These are phyloP conservation scores for Unio delphinus DNA, from an alignment of 2,888 invertebrate genomes.

Conservation along the genomic window DNA sequence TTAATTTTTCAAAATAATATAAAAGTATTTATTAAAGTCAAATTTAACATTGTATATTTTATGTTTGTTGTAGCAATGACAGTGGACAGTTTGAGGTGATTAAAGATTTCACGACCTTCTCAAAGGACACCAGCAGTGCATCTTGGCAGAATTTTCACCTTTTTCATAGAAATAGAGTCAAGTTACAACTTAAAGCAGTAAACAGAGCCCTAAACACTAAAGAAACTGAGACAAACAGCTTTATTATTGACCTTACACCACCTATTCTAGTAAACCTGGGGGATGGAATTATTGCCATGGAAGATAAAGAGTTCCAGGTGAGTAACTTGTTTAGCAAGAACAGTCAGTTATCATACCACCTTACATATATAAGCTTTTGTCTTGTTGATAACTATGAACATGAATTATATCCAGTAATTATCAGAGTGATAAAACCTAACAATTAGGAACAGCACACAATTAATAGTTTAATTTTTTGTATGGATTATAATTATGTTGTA, in stretches of 20 bases:
- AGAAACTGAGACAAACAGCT: constrained; percentile 20
- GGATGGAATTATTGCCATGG: constrained; percentile 27
- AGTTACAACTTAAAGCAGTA: constrained; percentile 28
- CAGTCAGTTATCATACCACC: neutral
- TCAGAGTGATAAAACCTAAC: too few relatives aligned
- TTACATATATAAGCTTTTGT: too few relatives aligned
- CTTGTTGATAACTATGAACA: too few relatives aligned
- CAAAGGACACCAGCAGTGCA: constrained; percentile 18
- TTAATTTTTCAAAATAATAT: too few relatives aligned
- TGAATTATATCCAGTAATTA: too few relatives aligned
- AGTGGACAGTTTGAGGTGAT: constrained; percentile 13
- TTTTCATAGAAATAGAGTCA: constrained; percentile 36
- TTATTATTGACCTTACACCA: constrained; percentile 43
- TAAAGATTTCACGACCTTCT: constrained; percentile 22
- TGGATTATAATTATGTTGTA: too few relatives aligned
- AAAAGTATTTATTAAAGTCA: too few relatives aligned
- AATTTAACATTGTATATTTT: neutral
- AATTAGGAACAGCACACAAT: too few relatives aligned
- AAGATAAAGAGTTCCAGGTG: constrained; percentile 38
- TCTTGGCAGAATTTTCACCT: constrained; percentile 44
- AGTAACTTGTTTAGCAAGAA: neutral
- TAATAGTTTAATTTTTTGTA: too few relatives aligned
- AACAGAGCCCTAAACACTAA: constrained; percentile 39
- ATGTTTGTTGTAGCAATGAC: constrained; percentile 15
- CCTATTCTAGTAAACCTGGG: constrained; percentile 27